Evolutionary conservation across 2,888 invertebrate genomes (phyloP), one percentile per base, ranked within the genome.

Genomic region (Carpatolechia fugitivella): DNA sequence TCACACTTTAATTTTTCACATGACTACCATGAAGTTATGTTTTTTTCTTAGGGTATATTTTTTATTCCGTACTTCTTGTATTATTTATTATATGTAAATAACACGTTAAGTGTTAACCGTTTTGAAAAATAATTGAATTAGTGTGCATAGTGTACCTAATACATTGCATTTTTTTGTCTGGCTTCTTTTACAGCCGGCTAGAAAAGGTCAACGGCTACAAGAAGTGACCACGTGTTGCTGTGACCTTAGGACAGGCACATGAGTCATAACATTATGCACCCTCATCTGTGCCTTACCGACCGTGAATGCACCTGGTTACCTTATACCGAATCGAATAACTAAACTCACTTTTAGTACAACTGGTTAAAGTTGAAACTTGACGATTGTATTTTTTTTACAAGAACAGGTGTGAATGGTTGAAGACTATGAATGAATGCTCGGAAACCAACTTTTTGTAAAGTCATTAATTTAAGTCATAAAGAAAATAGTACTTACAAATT

Each of bases 281-380:
- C 73, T 68, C 66, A 61, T 65, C 58, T 49, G 78, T 82, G 80
- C 66, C 66, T 70, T 80, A 80, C 80, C 78, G 71, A 82, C 63
- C 84, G 76, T 85, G 70, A 81, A 77, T 63, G 61, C 86, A 87
- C 86, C 85, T 85, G 85, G 85, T 60, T 65, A 71, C 58, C 57
- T 57, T 64, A 62, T 14, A 57, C 8, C 8, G 14, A 6, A 30
- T 5, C 46, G 29, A 8, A 8, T n/a, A 8, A 1, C 8, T 10
- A 60, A 62, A 44, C 29, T 57, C 7, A 52, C 46, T 56, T 52
- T 36, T 65, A 63, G 29, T 5, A 0, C 5, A 1, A n/a, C 0
- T 14, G 1, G 5, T 50, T 58, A 63, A 53, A 52, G 57, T 31
- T 29, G 29, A 13, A 20, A 13, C 7, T 44, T n/a, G 13, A 16